Evolutionary conservation across 2,113 vertebrate species (phyloP), one percentile per base, ranked within the genome.

Genomic region (Nicator chloris): DNA sequence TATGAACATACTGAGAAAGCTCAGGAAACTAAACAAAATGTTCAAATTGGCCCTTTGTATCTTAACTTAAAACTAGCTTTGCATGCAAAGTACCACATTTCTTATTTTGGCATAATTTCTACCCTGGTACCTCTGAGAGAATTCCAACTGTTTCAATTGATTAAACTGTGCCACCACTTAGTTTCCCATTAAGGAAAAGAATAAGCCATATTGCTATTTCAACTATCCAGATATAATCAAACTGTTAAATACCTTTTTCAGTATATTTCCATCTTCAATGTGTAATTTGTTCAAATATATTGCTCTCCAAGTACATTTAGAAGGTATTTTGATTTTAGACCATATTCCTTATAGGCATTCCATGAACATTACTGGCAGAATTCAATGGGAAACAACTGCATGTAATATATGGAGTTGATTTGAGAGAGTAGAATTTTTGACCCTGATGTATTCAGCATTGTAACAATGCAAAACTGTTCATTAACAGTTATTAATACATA

Each of bases 201-300:
- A 80, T 72, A 91, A 89, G 37, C 63, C 40, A 33, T 80, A 71
- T 45, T 76, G 40, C 33, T 84, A 73, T 59, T 79, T 72, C 47
- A 49, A 50, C 70, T 90, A 64, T 68, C 56, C 71, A 91, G 68
- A 91, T 89, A 86, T 90, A 96, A 95, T 96, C 61, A 53, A 86
- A 77, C 37, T 83, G 24, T 72, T 92, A 90, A 89, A 53, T 91
- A 85, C 26, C 7, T 91, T 97, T 91, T 60, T 82, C 88, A 91
- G 92, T 96, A 83, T 95, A 91, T 93, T 97, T 83, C 73, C 64
- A 30, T 70, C 76, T 82, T 94, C 64, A 72, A 8, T 82, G 50
- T 78, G 21, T 68, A 88, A 86, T 91, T 91, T 95, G 54, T 83
- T 92, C 49, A 73, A 95, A 92, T 88, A 72, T n/a, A 92, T 42